Evolutionary conservation across 2,888 invertebrate species (phyloP), one percentile per base, ranked within the genome.

Genomic region (Dynastes tityus): DNA sequence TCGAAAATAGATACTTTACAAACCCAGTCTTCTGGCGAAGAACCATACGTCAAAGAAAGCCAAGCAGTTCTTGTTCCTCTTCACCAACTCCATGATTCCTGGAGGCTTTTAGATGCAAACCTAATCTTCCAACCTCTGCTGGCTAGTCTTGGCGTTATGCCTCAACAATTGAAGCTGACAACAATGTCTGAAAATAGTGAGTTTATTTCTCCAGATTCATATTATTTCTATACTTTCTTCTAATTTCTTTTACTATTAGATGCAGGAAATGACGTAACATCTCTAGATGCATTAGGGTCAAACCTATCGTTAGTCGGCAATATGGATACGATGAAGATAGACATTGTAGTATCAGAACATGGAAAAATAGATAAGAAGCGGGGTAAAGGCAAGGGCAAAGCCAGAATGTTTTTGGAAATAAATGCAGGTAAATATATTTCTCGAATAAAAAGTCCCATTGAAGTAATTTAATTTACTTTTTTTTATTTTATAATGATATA

Each of bases 261-360:
- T 76, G 89, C 90, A 61, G 88, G 90, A 79, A 80, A 92, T 82
- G 92, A 93, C 83, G 90, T 89, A 16, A 93, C 94, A 1, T 93
- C 95, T 0, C 90, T 97, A 86, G 97, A 97, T 87, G 96, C 97
- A 80, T 93, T 97, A 85, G 98, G 96, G 61, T 97, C 96, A 40
- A 96, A 96, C 89, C 90, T 96, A 81, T 95, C 96, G 3, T 90
- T 96, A 68, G 93, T 95, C 81, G 96, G 96, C 5, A 94, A 94
- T 85, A 94, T 98, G 89, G 97, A 97, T 84, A 93, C 94, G 5
- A 93, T 98, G 90, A 93, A 96, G 82, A 96, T 98, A 79, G 97
- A 98, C 88, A 98, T 98, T 88, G 97, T 98, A 4, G 98, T 98
- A 82, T 96, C 97, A 84, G 97, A 98, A 87, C 92, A 92, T 85